Base-by-base conservation (phyloP, 2,113 vertebrate genomes). In the Uropsilus gracilis region DNA sequence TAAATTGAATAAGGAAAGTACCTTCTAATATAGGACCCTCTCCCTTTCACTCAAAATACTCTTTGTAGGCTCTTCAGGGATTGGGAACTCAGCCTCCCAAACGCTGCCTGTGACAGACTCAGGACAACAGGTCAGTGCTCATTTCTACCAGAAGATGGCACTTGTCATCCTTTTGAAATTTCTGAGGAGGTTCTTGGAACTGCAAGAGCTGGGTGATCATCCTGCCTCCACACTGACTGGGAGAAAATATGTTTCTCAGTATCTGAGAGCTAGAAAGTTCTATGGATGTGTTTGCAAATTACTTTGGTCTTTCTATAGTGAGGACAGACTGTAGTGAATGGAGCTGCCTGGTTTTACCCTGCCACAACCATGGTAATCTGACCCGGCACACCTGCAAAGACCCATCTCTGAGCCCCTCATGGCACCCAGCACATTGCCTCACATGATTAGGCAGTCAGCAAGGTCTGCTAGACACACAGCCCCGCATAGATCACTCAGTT, bases 91-190 rank as follows among this genome's bases (percentile, higher is more conserved):
- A 53, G 55, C 5, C 28, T 90, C 57, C 24, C 42, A 12, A 8
- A 0, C 11, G 44, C 28, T 9, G 37, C 4, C 5, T 16, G 34
- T 17, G 14, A 34, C 53, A 59, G 7, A 18, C 86, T 69, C 24
- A 20, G 0, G 2, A 37, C 24, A 16, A 18, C 26, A 63, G 81
- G 44, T 42, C 48, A 24, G 3, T 48, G 42, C 32, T 5, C 3
- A 55, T 83, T 90, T 81, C 72, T 50, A 85, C 97, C 98, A 94
- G 91, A 75, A 97, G 98, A 92, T 96, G 97, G 97, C 88, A 59
- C 30, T 2, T 1, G 59, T 39, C 71, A 84, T 71, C 97, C 48
- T 76, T 91, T 66, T 85, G 76, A 4, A 30, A 5, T 30, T 53
- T 6, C 61, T 81, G 32, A 6, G n/a, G 17, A 68, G 30, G 30